These are phyloP conservation scores for Odontothrips loti DNA, from an alignment of 2,888 invertebrate genomes.

Conservation along the genomic window DNA sequence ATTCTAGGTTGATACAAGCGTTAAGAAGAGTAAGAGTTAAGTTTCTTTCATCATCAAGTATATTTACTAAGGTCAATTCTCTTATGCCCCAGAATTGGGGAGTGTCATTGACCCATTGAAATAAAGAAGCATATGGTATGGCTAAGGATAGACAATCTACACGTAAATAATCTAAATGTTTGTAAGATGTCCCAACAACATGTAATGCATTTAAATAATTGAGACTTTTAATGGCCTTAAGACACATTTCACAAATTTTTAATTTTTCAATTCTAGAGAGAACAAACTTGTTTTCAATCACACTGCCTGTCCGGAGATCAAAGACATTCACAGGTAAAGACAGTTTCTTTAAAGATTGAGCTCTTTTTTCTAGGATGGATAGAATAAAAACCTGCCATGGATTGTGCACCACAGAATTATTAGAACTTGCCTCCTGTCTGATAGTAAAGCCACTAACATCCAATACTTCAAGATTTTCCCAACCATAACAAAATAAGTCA, in stretches of 20 bases:
- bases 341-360: not conserved
- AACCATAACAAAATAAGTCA: not conserved
- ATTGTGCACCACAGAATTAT: not conserved
- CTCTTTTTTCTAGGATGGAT: not conserved
- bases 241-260: not conserved
- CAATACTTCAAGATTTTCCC: not conserved
- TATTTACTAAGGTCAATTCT: not conserved
- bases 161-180: not conserved
- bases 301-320: not conserved
- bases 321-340: not conserved
- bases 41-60: not conserved
- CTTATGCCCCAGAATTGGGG: not conserved
- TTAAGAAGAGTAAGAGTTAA: not conserved
- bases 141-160: not conserved
- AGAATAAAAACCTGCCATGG: not conserved
- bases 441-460: not conserved
- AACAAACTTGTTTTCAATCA: not conserved
- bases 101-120: not conserved
- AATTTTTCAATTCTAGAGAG: not conserved
- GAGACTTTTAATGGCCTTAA: not conserved
- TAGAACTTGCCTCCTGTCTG: not conserved
- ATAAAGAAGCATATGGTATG: not conserved
- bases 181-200: not conserved
- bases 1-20: not conserved
- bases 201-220: not conserved